Conservation (phyloP, 2,797 vertebrate species). For the Premnoplex brunnescens region DNA sequence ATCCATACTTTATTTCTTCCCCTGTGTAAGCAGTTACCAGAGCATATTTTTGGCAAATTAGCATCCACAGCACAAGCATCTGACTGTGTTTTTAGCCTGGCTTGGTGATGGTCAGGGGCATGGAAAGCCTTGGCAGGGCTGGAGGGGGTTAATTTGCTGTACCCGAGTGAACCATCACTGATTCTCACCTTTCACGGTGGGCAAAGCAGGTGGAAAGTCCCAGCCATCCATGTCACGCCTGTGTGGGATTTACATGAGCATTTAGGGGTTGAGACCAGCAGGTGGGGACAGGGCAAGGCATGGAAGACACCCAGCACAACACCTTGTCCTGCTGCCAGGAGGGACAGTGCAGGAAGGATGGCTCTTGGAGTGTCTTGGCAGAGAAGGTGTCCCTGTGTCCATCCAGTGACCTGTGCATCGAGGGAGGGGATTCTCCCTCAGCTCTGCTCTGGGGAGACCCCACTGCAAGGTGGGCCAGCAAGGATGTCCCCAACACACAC, state of each 20-base stretch:
- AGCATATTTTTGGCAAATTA: slow-evolving; percentile 49
- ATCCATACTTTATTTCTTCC: slow-evolving; percentile 33
- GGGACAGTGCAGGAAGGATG: background rate
- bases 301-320: background rate
- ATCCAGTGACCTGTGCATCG: background rate
- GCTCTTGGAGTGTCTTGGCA: background rate
- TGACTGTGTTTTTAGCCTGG: background rate
- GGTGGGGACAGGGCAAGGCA: background rate
- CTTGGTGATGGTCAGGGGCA: background rate
- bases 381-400: rapidly evolving
- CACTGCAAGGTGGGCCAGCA: rapidly evolving
- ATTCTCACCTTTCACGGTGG: rapidly evolving
- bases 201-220: background rate
- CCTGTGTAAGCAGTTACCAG: slow-evolving; percentile 42
- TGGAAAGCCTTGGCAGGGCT: background rate
- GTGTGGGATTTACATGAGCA: background rate
- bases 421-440: background rate
- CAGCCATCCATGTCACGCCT: rapidly evolving
- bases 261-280: rapidly evolving
- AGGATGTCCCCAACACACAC: background rate
- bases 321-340: background rate
- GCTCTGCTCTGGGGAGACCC: background rate
- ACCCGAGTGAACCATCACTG: rapidly evolving
- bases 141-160: background rate
- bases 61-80: slow-evolving; percentile 42